phyloP scores from a whole-genome alignment of 2,113 vertebrate genomes.

The Hippolais icterina region DNA sequence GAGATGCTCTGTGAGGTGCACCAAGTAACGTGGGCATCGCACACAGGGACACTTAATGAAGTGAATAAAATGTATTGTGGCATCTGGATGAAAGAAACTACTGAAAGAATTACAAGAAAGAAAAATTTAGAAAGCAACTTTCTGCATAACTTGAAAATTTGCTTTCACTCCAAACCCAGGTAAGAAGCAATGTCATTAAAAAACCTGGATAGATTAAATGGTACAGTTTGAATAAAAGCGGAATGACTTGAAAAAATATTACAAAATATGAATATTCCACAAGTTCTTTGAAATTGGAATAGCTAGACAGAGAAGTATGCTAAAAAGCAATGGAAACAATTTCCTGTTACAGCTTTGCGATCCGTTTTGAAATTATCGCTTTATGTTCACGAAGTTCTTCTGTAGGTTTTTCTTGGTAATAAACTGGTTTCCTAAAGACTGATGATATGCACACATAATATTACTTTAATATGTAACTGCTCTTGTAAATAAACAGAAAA shows the following conservation, averaged over 20 bases:
- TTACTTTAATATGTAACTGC: neutral
- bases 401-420: neutral
- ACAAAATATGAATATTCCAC: neutral
- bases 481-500: neutral
- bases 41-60: neutral
- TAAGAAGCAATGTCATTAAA: neutral
- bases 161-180: neutral
- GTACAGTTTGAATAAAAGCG: neutral
- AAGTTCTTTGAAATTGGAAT: neutral
- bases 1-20: rapidly evolving
- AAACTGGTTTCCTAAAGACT: neutral
- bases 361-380: neutral
- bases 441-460: neutral
- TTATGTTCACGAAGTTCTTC: neutral
- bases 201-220: neutral
- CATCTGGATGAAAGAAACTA: neutral
- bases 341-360: neutral
- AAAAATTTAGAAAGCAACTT: neutral
- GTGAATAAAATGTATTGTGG: neutral
- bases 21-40: rapidly evolving
- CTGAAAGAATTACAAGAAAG: neutral
- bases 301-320: neutral
- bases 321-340: neutral
- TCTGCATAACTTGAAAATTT: neutral
- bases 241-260: neutral